phyloP scores from a whole-genome alignment of 2,113 vertebrate genomes.

The Harpagus bidentatus region DNA sequence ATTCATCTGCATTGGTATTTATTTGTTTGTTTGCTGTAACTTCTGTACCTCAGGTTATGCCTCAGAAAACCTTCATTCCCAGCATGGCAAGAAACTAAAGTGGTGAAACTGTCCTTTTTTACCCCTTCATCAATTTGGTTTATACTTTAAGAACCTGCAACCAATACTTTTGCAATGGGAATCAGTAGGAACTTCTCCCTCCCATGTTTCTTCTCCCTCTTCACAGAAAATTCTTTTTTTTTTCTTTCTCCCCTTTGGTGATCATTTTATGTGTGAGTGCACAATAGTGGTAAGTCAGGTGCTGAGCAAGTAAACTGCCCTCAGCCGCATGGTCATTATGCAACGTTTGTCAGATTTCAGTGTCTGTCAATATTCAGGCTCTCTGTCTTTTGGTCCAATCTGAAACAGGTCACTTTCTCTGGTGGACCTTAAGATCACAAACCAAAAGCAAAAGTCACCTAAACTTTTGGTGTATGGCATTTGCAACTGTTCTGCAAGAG shows the following conservation, averaged over 20 bases:
- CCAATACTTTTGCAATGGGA: neutral
- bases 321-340: neutral
- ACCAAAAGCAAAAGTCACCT: neutral
- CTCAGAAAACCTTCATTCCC: neutral
- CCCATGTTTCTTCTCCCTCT: neutral
- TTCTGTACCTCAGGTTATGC: neutral
- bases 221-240: neutral
- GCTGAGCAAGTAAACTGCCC: neutral
- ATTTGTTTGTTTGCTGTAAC: slow-evolving; percentile 31
- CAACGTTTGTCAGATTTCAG: neutral
- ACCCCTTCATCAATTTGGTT: neutral
- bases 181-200: neutral
- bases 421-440: neutral
- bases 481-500: neutral
- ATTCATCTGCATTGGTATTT: slow-evolving; percentile 23
- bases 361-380: neutral
- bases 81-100: neutral
- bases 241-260: neutral
- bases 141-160: neutral
- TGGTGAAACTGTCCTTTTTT: neutral
- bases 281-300: neutral
- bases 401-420: neutral
- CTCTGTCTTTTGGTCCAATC: neutral
- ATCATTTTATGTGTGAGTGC: neutral
- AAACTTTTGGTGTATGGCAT: neutral